These are phyloP conservation scores for Hypolimnas misippus DNA, from an alignment of 2,888 invertebrate species.

Conservation along the genomic window DNA sequence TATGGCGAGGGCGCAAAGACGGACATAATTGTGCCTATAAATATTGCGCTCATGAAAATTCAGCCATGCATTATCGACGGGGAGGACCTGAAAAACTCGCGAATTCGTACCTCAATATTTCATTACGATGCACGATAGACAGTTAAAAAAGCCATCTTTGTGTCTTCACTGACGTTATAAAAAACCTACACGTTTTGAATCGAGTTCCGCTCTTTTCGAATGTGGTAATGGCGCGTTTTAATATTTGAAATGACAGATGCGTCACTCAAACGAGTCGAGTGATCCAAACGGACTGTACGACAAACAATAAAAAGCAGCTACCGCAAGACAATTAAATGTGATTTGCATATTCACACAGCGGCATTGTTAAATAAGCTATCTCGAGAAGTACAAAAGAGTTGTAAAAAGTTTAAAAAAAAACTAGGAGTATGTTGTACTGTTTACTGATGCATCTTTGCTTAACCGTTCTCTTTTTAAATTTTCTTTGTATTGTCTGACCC, in stretches of 20 bases:
- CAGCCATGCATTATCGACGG: constrained; percentile 51
- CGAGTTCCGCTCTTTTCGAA: constrained; percentile 59
- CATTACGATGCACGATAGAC: constrained; percentile 48
- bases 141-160: constrained; percentile 11
- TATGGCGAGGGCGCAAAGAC: constrained; percentile 63
- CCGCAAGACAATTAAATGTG: constrained; percentile 66
- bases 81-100: constrained; percentile 35
- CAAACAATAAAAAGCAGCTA: constrained; percentile 53
- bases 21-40: constrained; percentile 68
- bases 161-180: constrained; percentile 16
- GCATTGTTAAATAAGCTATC: constrained; percentile 53
- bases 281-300: constrained; percentile 48
- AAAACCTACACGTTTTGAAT: constrained; percentile 61
- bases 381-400: constrained; percentile 59
- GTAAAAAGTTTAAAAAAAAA: constrained; percentile 45
- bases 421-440: constrained; percentile 50
- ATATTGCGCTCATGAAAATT: constrained; percentile 79
- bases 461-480: constrained; percentile 65
- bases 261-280: constrained; percentile 49
- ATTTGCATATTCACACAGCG: constrained; percentile 79
- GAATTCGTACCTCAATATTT: constrained; percentile 61
- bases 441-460: constrained; percentile 76
- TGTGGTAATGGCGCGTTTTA: constrained; percentile 64
- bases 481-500: constrained; percentile 40
- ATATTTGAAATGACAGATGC: constrained; percentile 81